Percentiles rank a stretch among this genome's conserved stretches.
phyloP scores from a whole-genome alignment of 1,140 invertebrate species.

The Euura saliciscinereae region DNA sequence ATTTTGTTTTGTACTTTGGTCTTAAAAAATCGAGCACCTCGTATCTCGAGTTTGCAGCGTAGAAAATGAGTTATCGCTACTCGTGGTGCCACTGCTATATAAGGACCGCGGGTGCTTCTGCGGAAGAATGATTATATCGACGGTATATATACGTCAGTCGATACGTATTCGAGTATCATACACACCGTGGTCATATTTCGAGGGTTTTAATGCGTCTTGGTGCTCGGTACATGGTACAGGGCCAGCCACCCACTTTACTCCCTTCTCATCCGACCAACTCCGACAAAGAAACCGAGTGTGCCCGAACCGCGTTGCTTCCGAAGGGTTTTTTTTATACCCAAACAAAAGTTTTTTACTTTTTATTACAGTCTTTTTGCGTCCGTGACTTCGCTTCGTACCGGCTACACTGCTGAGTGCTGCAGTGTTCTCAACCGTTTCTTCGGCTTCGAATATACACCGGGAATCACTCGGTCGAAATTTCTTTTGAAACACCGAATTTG shows the following conservation, averaged over 20 bases:
- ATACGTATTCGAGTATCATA: no score
- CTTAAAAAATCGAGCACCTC: no score
- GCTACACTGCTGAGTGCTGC: background rate
- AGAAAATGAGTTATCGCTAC: no score
- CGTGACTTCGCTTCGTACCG: conserved; percentile 10
- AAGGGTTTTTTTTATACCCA: conserved; percentile 27
- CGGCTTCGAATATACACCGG: background rate
- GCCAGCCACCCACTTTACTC: background rate
- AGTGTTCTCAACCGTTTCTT: conserved; percentile 9
- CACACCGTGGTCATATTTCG: background rate
- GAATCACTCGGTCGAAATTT: no score
- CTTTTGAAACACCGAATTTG: no score
- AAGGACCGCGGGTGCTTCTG: no score
- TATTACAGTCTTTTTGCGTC: conserved; percentile 9
- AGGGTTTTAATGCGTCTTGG: background rate
- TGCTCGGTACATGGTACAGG: background rate
- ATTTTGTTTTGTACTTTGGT: no score
- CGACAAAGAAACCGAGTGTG: conserved; percentile 16
- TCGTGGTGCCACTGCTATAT: no score
- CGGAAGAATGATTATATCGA: no score
- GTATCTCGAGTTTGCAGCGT: no score
- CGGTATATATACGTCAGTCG: no score
- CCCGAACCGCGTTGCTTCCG: conserved; percentile 25
- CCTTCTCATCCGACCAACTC: background rate
- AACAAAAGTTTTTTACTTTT: conserved; percentile 31